Evolutionary conservation across 2,113 vertebrate species (phyloP).

Genomic region (Sinocyclocheilus maitianheensis): DNA sequence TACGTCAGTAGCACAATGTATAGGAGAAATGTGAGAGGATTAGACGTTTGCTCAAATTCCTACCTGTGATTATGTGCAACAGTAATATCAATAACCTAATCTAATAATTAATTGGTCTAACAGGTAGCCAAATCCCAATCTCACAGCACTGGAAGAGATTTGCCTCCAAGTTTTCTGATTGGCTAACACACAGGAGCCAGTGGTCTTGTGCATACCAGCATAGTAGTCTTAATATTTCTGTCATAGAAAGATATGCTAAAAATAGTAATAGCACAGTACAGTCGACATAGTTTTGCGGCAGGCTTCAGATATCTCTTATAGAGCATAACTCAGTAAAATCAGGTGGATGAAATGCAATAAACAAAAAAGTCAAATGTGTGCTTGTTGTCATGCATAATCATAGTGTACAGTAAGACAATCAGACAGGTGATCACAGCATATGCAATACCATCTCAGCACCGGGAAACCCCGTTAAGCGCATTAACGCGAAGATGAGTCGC

Average conservation of each 20-base stretch:
- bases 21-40: not conserved
- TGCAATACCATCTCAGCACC: not conserved
- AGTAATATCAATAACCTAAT: not conserved
- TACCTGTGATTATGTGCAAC: not conserved
- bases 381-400: not conserved
- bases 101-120: not conserved
- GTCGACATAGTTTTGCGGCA: too few relatives aligned
- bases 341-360: not conserved
- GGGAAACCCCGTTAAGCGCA: constrained; percentile 15
- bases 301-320: too few relatives aligned
- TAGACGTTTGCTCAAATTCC: not conserved
- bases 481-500: not conserved
- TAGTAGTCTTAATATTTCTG: too few relatives aligned
- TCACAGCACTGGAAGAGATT: not conserved
- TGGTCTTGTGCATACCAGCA: not conserved
- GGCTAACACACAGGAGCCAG: not conserved
- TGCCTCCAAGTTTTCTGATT: not conserved
- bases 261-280: too few relatives aligned
- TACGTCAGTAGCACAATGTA: not conserved
- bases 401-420: not conserved
- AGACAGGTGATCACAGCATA: constrained; percentile 6
- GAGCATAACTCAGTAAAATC: not conserved
- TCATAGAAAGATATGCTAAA: too few relatives aligned
- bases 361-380: not conserved
- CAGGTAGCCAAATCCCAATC: not conserved